Evolutionary conservation across 2,888 invertebrate species (phyloP).

Genomic region (Cybosia mesomella): DNA sequence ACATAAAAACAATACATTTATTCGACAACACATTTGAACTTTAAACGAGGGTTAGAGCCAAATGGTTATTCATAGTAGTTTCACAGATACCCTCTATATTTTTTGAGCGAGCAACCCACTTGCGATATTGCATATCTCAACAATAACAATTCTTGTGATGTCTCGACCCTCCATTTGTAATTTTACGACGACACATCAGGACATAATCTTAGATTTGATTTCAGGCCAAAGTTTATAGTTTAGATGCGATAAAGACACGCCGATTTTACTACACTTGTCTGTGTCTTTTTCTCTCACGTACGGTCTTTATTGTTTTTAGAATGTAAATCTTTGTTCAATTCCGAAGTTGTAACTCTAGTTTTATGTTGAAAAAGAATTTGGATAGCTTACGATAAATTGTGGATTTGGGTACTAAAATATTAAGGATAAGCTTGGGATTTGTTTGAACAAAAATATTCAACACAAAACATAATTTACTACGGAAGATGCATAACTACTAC

Average conservation of each 20-base stretch:
- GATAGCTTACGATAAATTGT: constrained; percentile 3
- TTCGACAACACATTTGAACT: constrained; percentile 47
- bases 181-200: constrained; percentile 65
- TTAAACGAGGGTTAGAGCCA: constrained; percentile 47
- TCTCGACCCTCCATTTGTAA: constrained; percentile 65
- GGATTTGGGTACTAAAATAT: neutral
- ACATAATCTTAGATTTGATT: constrained; percentile 52
- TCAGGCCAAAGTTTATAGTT: constrained; percentile 42
- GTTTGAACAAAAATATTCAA: neutral
- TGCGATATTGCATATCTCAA: constrained; percentile 69
- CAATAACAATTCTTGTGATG: constrained; percentile 66
- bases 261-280: constrained; percentile 40
- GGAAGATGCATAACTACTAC: no score
- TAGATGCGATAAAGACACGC: constrained; percentile 34
- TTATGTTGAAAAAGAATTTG: constrained; percentile 11
- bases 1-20: constrained; percentile 50
- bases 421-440: neutral
- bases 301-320: constrained; percentile 34
- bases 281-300: constrained; percentile 36
- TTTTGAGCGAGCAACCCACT: constrained; percentile 61
- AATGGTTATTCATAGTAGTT: constrained; percentile 63
- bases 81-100: constrained; percentile 59
- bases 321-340: constrained; percentile 32
- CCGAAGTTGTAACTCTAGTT: constrained; percentile 10
- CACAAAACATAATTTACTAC: no score